phyloP scores from a whole-genome alignment of 2,113 vertebrate species.

The Boulengeromyrus knoepffleri region DNA sequence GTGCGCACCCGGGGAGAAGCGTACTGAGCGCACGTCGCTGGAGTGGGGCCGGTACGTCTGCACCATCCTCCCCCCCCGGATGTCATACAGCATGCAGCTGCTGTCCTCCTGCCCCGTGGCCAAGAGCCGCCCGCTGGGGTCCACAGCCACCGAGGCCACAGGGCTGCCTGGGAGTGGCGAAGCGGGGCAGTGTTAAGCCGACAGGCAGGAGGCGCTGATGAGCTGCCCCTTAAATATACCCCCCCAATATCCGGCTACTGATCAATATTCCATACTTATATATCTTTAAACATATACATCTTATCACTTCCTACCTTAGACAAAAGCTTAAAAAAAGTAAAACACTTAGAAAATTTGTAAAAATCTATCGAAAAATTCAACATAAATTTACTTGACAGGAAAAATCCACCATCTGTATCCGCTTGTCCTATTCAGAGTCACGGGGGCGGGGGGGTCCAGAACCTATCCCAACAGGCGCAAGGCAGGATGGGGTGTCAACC shows the following conservation, averaged over 20 bases:
- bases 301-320: not conserved
- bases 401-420: too few relatives aligned
- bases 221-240: not conserved
- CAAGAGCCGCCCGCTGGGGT: conserved; percentile 88
- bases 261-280: not conserved
- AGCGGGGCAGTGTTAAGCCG: not conserved
- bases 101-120: conserved; percentile 95
- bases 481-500: too few relatives aligned
- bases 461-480: too few relatives aligned
- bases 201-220: not conserved
- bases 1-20: conserved; percentile 93
- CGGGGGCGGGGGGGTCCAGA: too few relatives aligned
- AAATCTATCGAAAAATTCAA: not conserved
- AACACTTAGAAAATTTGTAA: not conserved
- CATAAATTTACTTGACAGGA: not conserved
- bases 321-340: not conserved
- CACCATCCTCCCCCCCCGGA: conserved; percentile 89
- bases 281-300: not conserved
- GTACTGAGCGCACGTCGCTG: conserved; percentile 89
- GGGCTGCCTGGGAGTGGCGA: conserved; percentile 71
- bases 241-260: not conserved
- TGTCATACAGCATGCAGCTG: conserved; percentile 96
- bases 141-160: conserved; percentile 93
- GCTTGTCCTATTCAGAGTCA: too few relatives aligned
- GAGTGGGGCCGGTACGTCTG: conserved; percentile 88